Percentiles rank a stretch among this genome's conserved stretches.
Conservation (phyloP, 2,797 vertebrate species). For the Stomatorhinus walkeri region DNA sequence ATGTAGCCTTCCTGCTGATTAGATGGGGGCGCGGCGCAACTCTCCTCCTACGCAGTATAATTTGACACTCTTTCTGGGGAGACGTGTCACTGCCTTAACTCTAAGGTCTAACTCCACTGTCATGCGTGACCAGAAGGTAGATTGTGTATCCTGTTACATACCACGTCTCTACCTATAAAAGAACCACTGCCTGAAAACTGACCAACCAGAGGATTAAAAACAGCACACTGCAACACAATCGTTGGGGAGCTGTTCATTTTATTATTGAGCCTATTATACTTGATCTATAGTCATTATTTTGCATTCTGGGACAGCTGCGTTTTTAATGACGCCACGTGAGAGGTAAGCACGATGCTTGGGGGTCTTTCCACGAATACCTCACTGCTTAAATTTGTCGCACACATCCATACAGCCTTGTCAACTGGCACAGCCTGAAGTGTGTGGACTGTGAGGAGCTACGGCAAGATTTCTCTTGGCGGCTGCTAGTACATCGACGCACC, state of each 20-base stretch:
- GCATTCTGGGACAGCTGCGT: not conserved
- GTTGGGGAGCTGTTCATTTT: not conserved
- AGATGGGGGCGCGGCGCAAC: not conserved
- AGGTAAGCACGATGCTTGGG: not conserved
- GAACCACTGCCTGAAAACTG: not conserved
- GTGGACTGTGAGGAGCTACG: not conserved
- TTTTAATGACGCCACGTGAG: not conserved
- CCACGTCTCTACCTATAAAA: not conserved
- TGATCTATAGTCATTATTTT: not conserved
- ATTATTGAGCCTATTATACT: not conserved
- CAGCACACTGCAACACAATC: not conserved
- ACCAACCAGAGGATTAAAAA: not conserved
- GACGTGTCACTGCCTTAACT: not conserved
- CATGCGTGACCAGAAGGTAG: not conserved
- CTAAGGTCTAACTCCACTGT: not conserved
- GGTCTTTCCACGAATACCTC: not conserved
- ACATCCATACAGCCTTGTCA: not conserved
- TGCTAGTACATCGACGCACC: not conserved
- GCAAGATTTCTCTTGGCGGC: not conserved
- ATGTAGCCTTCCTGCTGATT: not conserved
- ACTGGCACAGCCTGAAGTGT: not conserved
- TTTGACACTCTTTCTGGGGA: slow-evolving; percentile 9
- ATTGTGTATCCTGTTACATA: not conserved
- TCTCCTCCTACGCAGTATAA: not conserved
- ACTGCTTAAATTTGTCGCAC: not conserved